Evolutionary conservation across 2,888 invertebrate genomes (phyloP).

Genomic region (Gasteruption jaculator): DNA sequence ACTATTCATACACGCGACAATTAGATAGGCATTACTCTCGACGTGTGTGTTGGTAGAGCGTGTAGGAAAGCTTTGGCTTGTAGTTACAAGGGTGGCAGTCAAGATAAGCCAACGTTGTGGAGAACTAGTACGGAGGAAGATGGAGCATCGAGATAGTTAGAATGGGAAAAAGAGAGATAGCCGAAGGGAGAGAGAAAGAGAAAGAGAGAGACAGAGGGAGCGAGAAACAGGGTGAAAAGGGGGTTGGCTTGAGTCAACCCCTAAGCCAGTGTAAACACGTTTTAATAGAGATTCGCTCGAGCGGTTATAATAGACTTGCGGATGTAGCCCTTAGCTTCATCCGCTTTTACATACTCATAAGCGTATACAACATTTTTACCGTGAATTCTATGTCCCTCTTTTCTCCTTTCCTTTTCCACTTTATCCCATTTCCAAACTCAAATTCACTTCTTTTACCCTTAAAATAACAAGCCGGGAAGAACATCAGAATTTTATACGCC

Average conservation of each 20-base stretch:
- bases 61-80: conserved; percentile 6
- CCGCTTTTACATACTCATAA: conserved; percentile 28
- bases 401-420: conserved; percentile 3
- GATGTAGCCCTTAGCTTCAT: conserved; percentile 45
- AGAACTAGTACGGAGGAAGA: too few relatives aligned
- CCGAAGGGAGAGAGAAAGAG: too few relatives aligned
- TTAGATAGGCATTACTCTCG: conserved; percentile 51
- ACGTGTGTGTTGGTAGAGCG: conserved; percentile 8
- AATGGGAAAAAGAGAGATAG: too few relatives aligned
- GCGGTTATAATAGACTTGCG: conserved; percentile 53
- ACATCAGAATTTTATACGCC: too few relatives aligned
- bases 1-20: conserved; percentile 53
- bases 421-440: not conserved
- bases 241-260: conserved; percentile 51
- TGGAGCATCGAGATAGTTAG: too few relatives aligned
- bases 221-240: too few relatives aligned
- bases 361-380: conserved; percentile 6
- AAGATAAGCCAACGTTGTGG: too few relatives aligned
- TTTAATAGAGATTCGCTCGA: conserved; percentile 53
- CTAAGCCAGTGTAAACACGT: conserved; percentile 53
- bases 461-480: too few relatives aligned
- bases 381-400: conserved; percentile 5
- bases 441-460: conserved; percentile 4
- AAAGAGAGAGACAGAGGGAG: too few relatives aligned
- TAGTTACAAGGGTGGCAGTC: too few relatives aligned